These are phyloP conservation scores for Steinernema khuongi DNA, from an alignment of 1,140 invertebrate species.

Conservation along the genomic window DNA sequence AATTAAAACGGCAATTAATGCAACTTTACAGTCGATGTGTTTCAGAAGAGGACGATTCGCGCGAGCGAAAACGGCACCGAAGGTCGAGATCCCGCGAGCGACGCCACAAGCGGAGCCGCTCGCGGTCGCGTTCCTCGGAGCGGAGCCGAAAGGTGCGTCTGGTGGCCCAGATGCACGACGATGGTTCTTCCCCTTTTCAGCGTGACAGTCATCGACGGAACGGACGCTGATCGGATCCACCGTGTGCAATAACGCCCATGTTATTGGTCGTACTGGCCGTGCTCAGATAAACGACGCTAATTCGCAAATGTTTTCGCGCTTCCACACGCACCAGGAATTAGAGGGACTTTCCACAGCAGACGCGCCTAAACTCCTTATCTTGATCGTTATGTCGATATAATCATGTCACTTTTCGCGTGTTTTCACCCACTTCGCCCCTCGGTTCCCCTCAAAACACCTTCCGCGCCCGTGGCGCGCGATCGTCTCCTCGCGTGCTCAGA, in stretches of 20 bases:
- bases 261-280: too few species aligned
- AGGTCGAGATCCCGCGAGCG: neutral
- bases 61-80: neutral
- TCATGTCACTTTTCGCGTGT: conserved; percentile 4
- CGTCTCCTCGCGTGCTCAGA: neutral
- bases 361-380: neutral
- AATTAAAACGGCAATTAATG: neutral
- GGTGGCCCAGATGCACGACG: neutral
- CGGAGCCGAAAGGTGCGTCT: neutral
- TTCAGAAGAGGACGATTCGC: neutral
- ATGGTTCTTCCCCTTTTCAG: neutral
- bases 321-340: neutral
- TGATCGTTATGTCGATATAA: neutral
- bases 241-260: neutral
- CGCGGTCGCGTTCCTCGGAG: neutral
- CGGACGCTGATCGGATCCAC: neutral
- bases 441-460: neutral
- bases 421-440: neutral
- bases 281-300: neutral
- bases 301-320: neutral
- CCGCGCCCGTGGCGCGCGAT: neutral
- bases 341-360: neutral
- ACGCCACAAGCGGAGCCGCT: neutral
- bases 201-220: neutral
- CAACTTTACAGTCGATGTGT: neutral